Conservation (phyloP, 2,113 vertebrate genomes). For the Brienomyrus brachyistius region DNA sequence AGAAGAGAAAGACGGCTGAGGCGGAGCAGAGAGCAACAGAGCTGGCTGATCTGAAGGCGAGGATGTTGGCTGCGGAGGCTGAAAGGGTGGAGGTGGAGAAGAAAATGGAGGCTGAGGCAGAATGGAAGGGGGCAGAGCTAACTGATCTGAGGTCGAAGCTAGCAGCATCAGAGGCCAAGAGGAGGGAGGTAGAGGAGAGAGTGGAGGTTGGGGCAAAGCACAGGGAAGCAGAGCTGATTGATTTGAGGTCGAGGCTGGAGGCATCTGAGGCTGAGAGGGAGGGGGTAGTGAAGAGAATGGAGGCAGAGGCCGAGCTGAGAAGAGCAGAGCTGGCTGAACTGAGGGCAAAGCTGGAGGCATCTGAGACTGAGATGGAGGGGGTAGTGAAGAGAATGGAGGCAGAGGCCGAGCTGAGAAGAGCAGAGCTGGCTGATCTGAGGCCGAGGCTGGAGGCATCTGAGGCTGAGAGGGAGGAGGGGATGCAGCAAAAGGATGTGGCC, state of each 20-base stretch:
- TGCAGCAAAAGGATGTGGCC: constrained; percentile 21
- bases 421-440: constrained; percentile 50
- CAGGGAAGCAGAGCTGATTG: constrained; percentile 45
- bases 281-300: constrained; percentile 37
- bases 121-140: constrained; percentile 53
- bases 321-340: constrained; percentile 56
- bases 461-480: constrained; percentile 21
- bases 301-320: constrained; percentile 24
- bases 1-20: constrained; percentile 33
- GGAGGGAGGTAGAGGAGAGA: constrained; percentile 10
- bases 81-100: constrained; percentile 42
- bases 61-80: constrained; percentile 47
- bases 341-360: constrained; percentile 51
- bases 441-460: constrained; percentile 56
- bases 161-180: constrained; percentile 50
- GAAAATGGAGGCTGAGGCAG: constrained; percentile 14
- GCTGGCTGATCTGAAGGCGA: constrained; percentile 30
- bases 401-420: constrained; percentile 39
- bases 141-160: constrained; percentile 42
- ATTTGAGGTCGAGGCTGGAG: constrained; percentile 45
- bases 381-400: constrained; percentile 31
- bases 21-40: constrained; percentile 36
- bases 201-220: constrained; percentile 22
- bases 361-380: constrained; percentile 44
- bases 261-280: constrained; percentile 38